phyloP scores from a whole-genome alignment of 2,888 invertebrate species.

The Resseliella maxima region DNA sequence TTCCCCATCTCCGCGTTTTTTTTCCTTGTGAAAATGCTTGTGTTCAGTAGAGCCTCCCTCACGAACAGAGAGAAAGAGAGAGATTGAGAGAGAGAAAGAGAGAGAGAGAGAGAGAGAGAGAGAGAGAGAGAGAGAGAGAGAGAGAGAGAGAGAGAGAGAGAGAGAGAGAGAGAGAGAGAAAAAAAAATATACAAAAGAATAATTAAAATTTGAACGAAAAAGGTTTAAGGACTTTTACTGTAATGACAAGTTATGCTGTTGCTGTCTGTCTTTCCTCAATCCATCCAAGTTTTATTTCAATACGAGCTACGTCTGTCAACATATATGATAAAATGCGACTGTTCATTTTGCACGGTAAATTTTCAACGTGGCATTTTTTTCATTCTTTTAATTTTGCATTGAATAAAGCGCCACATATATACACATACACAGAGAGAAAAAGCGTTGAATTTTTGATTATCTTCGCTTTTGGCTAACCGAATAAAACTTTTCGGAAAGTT shows the following conservation, averaged over 20 bases:
- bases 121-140: too few relatives aligned
- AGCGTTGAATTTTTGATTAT: background rate
- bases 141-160: too few relatives aligned
- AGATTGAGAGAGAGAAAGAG: too few relatives aligned
- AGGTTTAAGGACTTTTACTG: background rate
- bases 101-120: too few relatives aligned
- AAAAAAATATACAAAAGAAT: background rate
- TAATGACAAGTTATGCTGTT: background rate
- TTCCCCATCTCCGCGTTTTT: background rate
- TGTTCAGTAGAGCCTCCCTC: too few relatives aligned
- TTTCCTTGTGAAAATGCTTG: background rate
- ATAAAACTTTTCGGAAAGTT: background rate
- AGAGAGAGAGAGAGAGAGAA: too few relatives aligned
- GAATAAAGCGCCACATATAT: too few relatives aligned
- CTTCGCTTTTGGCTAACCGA: background rate
- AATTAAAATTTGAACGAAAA: slow-evolving; percentile 25
- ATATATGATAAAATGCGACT: background rate
- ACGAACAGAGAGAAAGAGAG: background rate
- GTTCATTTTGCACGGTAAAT: too few relatives aligned
- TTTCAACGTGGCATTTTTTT: too few relatives aligned
- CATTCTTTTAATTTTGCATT: background rate
- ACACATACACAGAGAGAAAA: background rate
- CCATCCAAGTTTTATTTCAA: background rate
- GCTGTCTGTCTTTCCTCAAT: background rate
- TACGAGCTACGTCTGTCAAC: background rate